A percentile compares a stretch with the other conserved stretches of the same genome.
Evolutionary conservation across 2,113 vertebrate species (phyloP).

Genomic region (Brachypteracias leptosomus): DNA sequence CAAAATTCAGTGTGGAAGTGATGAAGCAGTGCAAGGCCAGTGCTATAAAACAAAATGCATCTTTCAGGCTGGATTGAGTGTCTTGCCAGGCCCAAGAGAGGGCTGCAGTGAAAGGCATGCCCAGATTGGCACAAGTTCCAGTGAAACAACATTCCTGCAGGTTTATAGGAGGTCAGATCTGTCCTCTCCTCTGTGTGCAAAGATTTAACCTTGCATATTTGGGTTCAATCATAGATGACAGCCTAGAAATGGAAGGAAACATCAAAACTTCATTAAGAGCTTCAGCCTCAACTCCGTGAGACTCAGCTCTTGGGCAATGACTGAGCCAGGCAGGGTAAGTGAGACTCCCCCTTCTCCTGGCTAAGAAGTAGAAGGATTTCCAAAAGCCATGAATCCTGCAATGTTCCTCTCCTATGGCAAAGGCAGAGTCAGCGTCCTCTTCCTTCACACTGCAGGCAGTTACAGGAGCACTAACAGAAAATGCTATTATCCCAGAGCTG

Average conservation of each 20-base stretch:
- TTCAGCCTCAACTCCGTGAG: neutral
- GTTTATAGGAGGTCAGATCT: neutral
- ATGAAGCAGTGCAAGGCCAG: neutral
- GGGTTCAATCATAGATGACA: neutral
- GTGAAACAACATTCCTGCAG: neutral
- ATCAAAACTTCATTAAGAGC: neutral
- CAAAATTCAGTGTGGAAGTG: neutral
- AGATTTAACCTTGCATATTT: neutral
- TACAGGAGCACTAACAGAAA: neutral
- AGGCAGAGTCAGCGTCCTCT: neutral
- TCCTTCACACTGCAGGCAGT: neutral
- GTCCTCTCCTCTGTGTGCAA: neutral
- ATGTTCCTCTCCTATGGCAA: neutral
- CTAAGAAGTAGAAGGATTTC: neutral
- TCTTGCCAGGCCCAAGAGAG: neutral
- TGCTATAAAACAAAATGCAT: neutral
- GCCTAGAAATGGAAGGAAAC: neutral
- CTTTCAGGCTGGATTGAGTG: neutral
- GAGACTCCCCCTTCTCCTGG: neutral
- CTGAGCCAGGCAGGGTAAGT: neutral
- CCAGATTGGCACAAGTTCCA: neutral
- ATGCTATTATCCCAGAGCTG: neutral
- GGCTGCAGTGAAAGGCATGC: neutral
- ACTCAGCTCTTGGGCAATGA: neutral
- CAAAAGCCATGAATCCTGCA: neutral